Base-by-base conservation (phyloP, 2,888 invertebrate genomes). In the Epirrhoe alternata region DNA sequence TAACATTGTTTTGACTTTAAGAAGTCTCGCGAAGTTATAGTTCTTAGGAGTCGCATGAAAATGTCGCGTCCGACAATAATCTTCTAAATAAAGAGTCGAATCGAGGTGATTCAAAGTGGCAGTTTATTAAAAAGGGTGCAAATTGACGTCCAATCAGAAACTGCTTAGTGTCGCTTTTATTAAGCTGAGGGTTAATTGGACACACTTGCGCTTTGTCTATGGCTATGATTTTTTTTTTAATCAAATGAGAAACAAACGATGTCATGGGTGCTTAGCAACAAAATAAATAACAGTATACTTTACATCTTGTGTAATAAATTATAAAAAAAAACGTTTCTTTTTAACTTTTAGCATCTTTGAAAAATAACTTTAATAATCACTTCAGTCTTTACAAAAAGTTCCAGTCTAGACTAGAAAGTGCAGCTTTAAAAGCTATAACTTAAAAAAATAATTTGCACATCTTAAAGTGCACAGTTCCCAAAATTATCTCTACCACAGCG, bases 111-210 rank as follows among this genome's bases (percentile, higher is more conserved):
- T 35, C 63, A 54, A 72, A 70, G 69, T 69, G 69, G 52, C 71
- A 72, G 70, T 75, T 75, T 74, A 73, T 75, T 75, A 75, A 73
- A 74, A 72, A 72, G 70, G 72, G 72, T 71, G 66, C 55, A 68
- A 64, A 65, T 72, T 66, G 66, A 68, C 74, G 60, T 66, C 47
- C 67, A 65, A 66, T 68, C 47, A 60, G 54, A 64, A 66, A 61
- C 56, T 53, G 56, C 55, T 52, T 66, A 58, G 49, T 17, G 62
- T 47, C 45, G 52, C 35, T 45, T 55, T 62, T 66, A 66, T 57
- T 51, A 58, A 49, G 55, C 8, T 45, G 10, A 47, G 60, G 51
- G 51, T 47, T 63, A 51, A 63, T 60, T 17, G 50, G 30, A 7
- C 14, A 59, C 24, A 10, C 51, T 45, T 16, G 45, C 47, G 35